Conservation (phyloP, 2,113 vertebrate genomes). For the Acanthisitta chloris region DNA sequence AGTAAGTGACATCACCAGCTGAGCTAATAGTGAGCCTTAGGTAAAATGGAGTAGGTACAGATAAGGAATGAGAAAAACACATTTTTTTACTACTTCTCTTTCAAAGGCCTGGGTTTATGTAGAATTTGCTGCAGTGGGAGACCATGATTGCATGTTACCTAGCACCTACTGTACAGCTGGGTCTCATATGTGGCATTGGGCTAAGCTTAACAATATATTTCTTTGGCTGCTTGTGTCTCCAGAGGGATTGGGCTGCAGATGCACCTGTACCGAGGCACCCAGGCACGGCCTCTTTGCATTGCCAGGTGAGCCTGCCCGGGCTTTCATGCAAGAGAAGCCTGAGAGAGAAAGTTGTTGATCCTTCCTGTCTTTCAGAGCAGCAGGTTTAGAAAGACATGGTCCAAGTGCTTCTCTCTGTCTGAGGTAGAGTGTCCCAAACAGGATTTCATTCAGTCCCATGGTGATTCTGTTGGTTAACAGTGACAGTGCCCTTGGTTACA, state of each 20-base stretch:
- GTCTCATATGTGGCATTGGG: not conserved
- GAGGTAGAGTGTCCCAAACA: not conserved
- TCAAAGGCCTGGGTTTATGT: slow-evolving; percentile 2
- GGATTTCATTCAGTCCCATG: not conserved
- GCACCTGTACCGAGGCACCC: not conserved
- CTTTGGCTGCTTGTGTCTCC: accelerated
- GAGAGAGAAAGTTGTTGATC: not conserved
- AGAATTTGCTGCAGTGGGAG: slow-evolving; percentile 26
- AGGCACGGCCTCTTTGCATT: not conserved
- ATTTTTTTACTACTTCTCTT: not conserved
- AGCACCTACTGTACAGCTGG: not conserved
- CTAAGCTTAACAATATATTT: not conserved
- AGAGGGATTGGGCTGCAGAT: not conserved
- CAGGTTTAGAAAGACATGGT: not conserved
- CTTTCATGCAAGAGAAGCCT: not conserved
- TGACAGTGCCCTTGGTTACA: not conserved
- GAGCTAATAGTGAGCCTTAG: slow-evolving; percentile 57
- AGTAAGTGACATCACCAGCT: slow-evolving; percentile 58
- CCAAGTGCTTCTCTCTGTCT: accelerated
- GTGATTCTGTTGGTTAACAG: not conserved
- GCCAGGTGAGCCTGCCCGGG: slow-evolving; percentile 33
- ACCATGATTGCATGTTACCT: not conserved
- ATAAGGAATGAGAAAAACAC: slow-evolving; percentile 38
- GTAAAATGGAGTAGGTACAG: slow-evolving; percentile 37
- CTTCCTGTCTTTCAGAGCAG: not conserved